Percentiles rank a stretch among this genome's conserved stretches.
Conservation (phyloP, 92 coral and sea anemone genomes). For the Epizoanthus rinbou region DNA sequence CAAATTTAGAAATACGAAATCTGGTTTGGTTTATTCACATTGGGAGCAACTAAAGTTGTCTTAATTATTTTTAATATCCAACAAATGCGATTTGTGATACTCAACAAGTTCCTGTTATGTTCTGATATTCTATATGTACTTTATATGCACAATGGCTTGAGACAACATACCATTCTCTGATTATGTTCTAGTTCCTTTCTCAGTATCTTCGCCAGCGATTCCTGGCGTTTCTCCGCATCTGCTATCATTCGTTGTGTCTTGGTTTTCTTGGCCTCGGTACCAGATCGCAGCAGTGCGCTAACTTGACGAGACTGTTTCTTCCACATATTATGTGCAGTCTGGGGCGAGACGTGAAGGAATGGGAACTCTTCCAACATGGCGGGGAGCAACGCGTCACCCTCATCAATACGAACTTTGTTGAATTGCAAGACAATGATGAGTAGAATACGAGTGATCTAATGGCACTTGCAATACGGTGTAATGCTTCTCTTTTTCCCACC, state of each 20-base stretch:
- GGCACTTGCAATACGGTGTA: no score
- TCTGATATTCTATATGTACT: no score
- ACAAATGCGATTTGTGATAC: no score
- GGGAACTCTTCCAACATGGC: constrained; percentile 96
- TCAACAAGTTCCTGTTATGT: no score
- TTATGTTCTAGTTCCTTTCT: constrained; percentile 88
- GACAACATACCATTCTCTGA: constrained; percentile 87
- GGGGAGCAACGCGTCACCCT: constrained; percentile 72
- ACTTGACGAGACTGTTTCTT: constrained; percentile 90
- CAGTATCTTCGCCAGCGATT: constrained; percentile 80
- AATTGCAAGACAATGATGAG: background rate
- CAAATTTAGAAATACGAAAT: no score
- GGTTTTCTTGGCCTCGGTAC: constrained; percentile 64
- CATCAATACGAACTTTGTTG: constrained; percentile 22
- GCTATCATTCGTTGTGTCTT: constrained; percentile 87
- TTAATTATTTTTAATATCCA: no score
- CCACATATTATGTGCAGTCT: constrained; percentile 96
- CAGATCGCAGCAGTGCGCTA: constrained; percentile 68
- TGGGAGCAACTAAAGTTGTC: no score
- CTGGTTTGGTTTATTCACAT: no score
- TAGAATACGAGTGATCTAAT: background rate
- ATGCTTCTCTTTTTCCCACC: no score
- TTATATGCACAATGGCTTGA: no score
- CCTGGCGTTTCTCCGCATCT: constrained; percentile 93
- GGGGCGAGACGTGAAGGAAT: constrained; percentile 97